Base-by-base conservation (phyloP, 2,888 invertebrate species). In the Drosophila formosana region DNA sequence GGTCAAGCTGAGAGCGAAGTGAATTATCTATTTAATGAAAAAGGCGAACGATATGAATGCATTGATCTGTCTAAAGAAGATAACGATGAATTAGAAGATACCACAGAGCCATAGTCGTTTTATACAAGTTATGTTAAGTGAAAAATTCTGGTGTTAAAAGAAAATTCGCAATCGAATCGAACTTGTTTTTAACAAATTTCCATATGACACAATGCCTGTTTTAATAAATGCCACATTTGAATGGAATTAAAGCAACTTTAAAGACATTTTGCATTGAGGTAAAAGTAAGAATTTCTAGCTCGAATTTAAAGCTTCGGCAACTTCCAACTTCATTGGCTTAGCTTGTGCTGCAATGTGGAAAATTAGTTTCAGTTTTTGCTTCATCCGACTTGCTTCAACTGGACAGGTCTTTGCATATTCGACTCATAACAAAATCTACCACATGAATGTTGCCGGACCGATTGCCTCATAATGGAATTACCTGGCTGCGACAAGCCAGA, bases 281-380 rank as follows among this genome's bases (percentile, higher is more conserved):
- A 30, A 49, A 0, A 7, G 3, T 5, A n/a, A 8, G 23, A 6
- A 43, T 43, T 25, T 63, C 11, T 3, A 37, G 45, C 13, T 58
- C 8, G 25, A 70, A 58, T 53, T 70, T 70, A 57, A 76, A 58
- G 62, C 41, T 75, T 66, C 67, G 75, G 80, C 77, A 75, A 79
- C 78, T 77, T 68, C 49, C 9, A 50, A 62, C 28, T 45, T n/a
- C 37, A 78, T 80, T 75, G 81, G 79, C 80, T 74, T 67, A 83
- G 64, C 75, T 66, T 90, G 89, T 90, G 83, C 84, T 79, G 60
- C 80, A 88, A 81, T 77, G 81, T 90, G 84, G 89, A 90, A 91
- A 91, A 90, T 90, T 89, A 90, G 90, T 88, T 91, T 88, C 62
- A 67, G 50, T 66, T 79, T 66, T 72, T 66, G n/a, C 61, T 60